Conservation (phyloP, 2,797 vertebrate genomes). For the Pangasius krempfi region DNA sequence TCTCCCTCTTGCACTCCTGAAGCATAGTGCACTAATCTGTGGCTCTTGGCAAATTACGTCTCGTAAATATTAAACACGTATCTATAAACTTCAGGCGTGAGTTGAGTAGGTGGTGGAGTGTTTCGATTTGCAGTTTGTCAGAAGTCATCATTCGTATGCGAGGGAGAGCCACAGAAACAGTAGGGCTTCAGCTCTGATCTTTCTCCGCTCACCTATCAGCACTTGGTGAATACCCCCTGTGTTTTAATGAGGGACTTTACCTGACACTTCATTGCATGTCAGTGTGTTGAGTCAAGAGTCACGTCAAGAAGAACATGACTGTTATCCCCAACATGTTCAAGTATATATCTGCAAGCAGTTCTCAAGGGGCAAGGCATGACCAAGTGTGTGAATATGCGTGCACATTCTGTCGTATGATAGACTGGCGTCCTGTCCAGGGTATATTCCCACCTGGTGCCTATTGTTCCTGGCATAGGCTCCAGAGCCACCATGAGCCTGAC, state of each 20-base stretch:
- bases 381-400: not conserved
- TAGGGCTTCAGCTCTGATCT: conserved; percentile 38
- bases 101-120: conserved; percentile 44
- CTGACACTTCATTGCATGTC: not conserved
- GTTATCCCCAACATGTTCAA: not conserved
- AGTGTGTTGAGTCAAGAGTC: conserved; percentile 19
- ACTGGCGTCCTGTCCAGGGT: not conserved
- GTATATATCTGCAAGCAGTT: not conserved
- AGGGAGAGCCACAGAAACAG: not conserved
- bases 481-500: not conserved
- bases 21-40: conserved; percentile 47
- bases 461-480: not conserved
- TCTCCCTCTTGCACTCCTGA: not conserved
- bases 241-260: conserved; percentile 44
- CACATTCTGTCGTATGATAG: not conserved
- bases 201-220: conserved; percentile 29
- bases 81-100: conserved; percentile 46
- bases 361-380: not conserved
- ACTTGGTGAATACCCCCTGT: conserved; percentile 10
- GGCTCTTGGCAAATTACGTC: conserved; percentile 52
- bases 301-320: not conserved
- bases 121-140: conserved; percentile 39
- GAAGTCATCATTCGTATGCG: conserved; percentile 30
- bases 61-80: conserved; percentile 56
- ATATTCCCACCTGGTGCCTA: not conserved